Conservation (phyloP, 2,888 invertebrate species). For the Hirtodrosophila duncani region DNA sequence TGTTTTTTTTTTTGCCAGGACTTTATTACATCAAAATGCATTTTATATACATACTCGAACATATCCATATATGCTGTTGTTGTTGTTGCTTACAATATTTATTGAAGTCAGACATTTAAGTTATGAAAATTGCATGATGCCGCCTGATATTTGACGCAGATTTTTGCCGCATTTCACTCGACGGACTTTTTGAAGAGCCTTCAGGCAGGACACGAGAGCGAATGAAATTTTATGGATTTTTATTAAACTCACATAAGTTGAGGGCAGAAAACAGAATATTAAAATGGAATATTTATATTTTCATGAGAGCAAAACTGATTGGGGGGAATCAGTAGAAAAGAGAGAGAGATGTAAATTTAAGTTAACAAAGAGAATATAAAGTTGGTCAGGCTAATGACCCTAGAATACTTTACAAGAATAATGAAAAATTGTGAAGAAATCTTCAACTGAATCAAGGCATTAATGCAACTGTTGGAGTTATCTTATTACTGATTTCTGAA, state of each 20-base stretch:
- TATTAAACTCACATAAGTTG: slow-evolving; percentile 9
- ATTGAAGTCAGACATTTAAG: slow-evolving; percentile 39
- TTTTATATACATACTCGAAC: slow-evolving; percentile 27
- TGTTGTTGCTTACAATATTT: slow-evolving; percentile 2
- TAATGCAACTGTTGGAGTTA: too few species aligned
- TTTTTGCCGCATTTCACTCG: slow-evolving; percentile 28
- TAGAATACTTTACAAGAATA: too few species aligned
- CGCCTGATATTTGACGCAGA: slow-evolving; percentile 32
- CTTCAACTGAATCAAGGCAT: too few species aligned
- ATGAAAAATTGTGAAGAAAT: too few species aligned
- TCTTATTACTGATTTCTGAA: too few species aligned
- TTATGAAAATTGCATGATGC: slow-evolving; percentile 41
- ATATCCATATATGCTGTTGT: slow-evolving; percentile 4
- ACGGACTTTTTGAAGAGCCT: slow-evolving; percentile 6
- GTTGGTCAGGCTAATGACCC: too few species aligned
- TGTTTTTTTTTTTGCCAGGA: slow-evolving; percentile 31
- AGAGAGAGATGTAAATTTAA: too few species aligned
- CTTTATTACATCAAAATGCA: slow-evolving; percentile 46
- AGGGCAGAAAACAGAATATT: slow-evolving; percentile 10
- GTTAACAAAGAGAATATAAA: too few species aligned
- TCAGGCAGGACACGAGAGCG: slow-evolving; percentile 23
- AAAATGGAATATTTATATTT: slow-evolving; percentile 11
- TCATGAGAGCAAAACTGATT: too few species aligned
- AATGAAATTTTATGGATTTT: slow-evolving; percentile 36
- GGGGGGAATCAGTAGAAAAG: too few species aligned